A percentile compares a stretch with the other conserved stretches of the same genome.
These are phyloP conservation scores for Lepetodrilus schrolli DNA, from an alignment of 2,888 invertebrate species.

Conservation along the genomic window DNA sequence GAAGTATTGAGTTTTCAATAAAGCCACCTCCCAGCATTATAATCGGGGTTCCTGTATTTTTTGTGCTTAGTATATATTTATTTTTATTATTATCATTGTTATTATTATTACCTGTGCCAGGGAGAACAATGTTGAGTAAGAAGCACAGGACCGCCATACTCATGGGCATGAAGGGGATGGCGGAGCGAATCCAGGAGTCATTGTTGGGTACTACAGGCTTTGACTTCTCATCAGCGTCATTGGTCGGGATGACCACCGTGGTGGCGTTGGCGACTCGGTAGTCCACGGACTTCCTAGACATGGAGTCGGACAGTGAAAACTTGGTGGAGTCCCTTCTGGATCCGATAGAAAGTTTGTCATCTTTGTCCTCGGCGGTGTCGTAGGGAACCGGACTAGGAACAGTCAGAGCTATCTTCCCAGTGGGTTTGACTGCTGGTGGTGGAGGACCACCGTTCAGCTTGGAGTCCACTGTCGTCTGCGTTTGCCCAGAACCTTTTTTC, in stretches of 20 bases:
- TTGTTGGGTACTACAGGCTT: constrained; percentile 51
- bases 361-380: constrained; percentile 11
- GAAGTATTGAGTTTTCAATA: too few species aligned
- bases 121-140: constrained; percentile 85
- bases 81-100: too few species aligned
- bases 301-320: constrained; percentile 39
- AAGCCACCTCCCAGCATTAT: too few species aligned
- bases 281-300: constrained; percentile 48
- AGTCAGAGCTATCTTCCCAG: constrained; percentile 39
- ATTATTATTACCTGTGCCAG: constrained; percentile 83
- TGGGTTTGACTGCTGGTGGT: constrained; percentile 29
- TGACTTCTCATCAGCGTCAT: constrained; percentile 43
- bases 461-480: neutral
- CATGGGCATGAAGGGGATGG: constrained; percentile 92
- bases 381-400: constrained; percentile 34
- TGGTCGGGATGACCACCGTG: constrained; percentile 28
- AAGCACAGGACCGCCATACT: constrained; percentile 91
- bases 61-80: too few species aligned
- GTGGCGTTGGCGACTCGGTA: constrained; percentile 38
- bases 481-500: constrained; percentile 1
- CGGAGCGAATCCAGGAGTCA: constrained; percentile 89
- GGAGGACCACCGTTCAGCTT: constrained; percentile 26
- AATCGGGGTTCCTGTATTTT: too few species aligned
- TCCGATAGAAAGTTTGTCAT: constrained; percentile 38
- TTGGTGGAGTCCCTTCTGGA: constrained; percentile 42